A percentile compares a stretch with the other conserved stretches of the same genome.
Conservation (phyloP, 2,113 vertebrate genomes). For the Orycteropus afer region DNA sequence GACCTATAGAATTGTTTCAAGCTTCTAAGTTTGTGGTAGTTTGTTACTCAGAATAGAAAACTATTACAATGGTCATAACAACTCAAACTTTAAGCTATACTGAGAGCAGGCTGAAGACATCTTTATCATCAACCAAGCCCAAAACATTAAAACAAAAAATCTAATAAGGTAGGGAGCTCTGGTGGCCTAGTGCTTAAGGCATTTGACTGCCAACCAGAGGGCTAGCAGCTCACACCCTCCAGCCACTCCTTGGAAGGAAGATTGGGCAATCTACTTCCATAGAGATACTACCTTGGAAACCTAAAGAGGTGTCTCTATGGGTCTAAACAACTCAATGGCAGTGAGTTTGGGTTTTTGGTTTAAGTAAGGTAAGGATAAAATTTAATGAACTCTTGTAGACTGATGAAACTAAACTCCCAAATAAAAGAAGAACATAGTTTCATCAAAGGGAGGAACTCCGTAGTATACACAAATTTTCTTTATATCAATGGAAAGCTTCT, state of each 20-base stretch:
- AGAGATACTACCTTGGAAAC: too few species aligned
- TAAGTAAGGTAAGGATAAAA: not conserved
- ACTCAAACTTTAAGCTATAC: not conserved
- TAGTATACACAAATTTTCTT: not conserved
- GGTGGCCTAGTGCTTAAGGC: too few species aligned
- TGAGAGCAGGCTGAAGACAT: not conserved
- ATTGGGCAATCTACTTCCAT: too few species aligned
- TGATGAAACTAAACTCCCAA: not conserved
- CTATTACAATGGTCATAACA: not conserved
- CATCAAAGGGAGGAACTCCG: not conserved
- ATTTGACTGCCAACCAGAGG: too few species aligned
- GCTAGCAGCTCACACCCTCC: too few species aligned
- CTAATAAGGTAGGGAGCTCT: too few species aligned
- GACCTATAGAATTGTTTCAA: not conserved
- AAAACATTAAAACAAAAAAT: not conserved
- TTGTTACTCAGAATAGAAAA: constrained; percentile 10
- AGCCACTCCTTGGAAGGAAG: too few species aligned
- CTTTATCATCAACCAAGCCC: not conserved
- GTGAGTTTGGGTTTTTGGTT: too few species aligned
- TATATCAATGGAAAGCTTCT: not conserved
- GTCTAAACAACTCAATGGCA: too few species aligned
- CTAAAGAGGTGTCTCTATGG: too few species aligned
- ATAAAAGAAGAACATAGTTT: not conserved
- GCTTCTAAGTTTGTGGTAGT: not conserved
- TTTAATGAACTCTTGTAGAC: not conserved